Evolutionary conservation across 2,888 invertebrate species (phyloP), one percentile per base, ranked within the genome.

Genomic region (Heliconius aoede): DNA sequence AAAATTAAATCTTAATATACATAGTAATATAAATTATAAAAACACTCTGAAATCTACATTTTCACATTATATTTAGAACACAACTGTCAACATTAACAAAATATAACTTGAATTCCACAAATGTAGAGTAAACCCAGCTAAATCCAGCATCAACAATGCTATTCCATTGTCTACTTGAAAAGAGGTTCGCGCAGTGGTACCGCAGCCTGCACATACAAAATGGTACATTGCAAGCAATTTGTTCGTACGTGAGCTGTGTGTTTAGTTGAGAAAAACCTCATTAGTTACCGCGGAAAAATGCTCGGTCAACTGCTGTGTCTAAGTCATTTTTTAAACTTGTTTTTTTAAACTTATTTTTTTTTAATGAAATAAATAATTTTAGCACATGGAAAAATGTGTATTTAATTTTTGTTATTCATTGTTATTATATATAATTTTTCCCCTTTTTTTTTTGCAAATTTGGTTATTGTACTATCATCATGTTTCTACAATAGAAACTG

Each of bases 201-300:
- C 75, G 61, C 73, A 74, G 65, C 79, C 74, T 77, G 73, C 73
- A 73, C 73, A 76, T 74, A 80, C 77, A 78, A 71, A 80, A 80
- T 80, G 77, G 76, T 79, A 79, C 78, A 75, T 78, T 78, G 80
- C 79, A 76, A 78, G 78, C 81, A 79, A 81, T 81, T 80, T 78
- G 73, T 72, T 76, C 51, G 51, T 80, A 81, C 81, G 81, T 80
- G 81, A 81, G 80, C 73, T 73, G 80, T 62, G 72, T 81, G 55
- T 55, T 76, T 77, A 80, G 76, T 77, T 51, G 62, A 64, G 60
- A 79, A 72, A 71, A 73, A 77, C 76, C 78, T 81, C 81, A 81
- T 81, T 81, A 81, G 81, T 79, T 81, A 78, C 77, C 79, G 76
- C 73, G 78, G 77, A 78, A 80, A 77, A 80, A 78, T 78, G 76